These are phyloP conservation scores for Metaphire vulgaris DNA, from an alignment of 1,140 invertebrate species.

Conservation along the genomic window DNA sequence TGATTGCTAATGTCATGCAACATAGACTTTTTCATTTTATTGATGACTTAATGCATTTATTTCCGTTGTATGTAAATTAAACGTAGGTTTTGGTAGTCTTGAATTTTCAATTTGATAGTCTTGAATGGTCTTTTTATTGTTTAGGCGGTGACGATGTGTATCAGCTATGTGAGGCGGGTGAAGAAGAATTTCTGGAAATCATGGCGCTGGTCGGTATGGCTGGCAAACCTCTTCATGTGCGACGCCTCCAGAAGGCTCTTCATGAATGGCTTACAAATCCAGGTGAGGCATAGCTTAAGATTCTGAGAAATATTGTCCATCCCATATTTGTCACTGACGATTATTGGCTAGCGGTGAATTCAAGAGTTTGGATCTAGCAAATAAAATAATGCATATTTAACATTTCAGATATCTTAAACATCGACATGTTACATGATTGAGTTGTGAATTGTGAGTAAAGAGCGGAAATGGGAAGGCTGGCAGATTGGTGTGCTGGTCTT, in stretches of 20 bases:
- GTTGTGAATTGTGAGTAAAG: neutral
- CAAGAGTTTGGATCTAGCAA: neutral
- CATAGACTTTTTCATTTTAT: neutral
- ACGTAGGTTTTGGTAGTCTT: neutral
- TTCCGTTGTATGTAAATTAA: neutral
- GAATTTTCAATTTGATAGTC: neutral
- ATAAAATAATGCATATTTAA: neutral
- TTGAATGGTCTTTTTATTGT: neutral
- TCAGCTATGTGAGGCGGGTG: slow-evolving; percentile 92
- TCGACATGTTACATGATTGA: neutral
- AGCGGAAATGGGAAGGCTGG: no score
- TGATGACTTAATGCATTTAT: neutral
- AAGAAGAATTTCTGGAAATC: slow-evolving; percentile 97
- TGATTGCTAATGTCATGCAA: neutral
- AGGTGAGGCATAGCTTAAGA: slow-evolving; percentile 49
- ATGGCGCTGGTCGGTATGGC: slow-evolving; percentile 99
- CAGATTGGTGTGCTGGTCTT: no score
- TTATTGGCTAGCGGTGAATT: neutral
- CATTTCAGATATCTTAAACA: neutral
- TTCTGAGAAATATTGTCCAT: neutral
- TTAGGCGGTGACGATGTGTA: slow-evolving; percentile 94
- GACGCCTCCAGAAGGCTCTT: slow-evolving; percentile 90
- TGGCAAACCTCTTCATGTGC: slow-evolving; percentile 92
- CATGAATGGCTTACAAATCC: slow-evolving; percentile 93
- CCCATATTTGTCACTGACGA: neutral